These are phyloP conservation scores for Chironomus riparius DNA, from an alignment of 2,888 invertebrate species.

Conservation along the genomic window DNA sequence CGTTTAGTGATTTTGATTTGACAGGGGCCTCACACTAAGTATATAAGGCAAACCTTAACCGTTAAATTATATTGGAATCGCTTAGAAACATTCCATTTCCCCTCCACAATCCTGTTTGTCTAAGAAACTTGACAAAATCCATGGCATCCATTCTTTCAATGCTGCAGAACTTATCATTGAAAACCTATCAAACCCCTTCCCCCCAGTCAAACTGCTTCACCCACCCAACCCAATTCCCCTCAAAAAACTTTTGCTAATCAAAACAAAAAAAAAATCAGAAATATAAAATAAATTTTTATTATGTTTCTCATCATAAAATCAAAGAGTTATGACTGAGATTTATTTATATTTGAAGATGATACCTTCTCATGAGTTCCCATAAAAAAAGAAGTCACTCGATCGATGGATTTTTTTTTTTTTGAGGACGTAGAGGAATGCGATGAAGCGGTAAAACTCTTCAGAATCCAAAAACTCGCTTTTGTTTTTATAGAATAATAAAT, in stretches of 20 bases:
- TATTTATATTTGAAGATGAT: background rate
- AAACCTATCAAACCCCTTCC: too few species aligned
- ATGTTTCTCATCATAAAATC: constrained; percentile 11
- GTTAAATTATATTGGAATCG: too few species aligned
- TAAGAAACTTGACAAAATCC: too few species aligned
- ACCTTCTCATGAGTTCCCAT: constrained; percentile 1
- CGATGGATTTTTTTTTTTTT: background rate
- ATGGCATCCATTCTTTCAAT: too few species aligned
- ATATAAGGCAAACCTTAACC: too few species aligned
- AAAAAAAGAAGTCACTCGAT: background rate
- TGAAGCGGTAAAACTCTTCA: background rate
- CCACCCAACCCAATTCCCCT: background rate
- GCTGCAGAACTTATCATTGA: too few species aligned
- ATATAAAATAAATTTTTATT: background rate
- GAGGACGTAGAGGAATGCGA: background rate
- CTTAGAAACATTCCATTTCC: too few species aligned
- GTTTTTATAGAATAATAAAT: constrained; percentile 24
- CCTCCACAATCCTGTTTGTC: too few species aligned
- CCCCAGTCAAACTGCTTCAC: background rate
- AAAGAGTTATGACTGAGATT: constrained; percentile 10
- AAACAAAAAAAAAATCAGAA: background rate
- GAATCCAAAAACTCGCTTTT: constrained; percentile 14
- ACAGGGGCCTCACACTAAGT: too few species aligned
- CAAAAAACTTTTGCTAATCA: background rate
- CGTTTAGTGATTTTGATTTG: too few species aligned